Evolutionary conservation across 2,113 vertebrate genomes (phyloP).

Genomic region (Orcinus orca): DNA sequence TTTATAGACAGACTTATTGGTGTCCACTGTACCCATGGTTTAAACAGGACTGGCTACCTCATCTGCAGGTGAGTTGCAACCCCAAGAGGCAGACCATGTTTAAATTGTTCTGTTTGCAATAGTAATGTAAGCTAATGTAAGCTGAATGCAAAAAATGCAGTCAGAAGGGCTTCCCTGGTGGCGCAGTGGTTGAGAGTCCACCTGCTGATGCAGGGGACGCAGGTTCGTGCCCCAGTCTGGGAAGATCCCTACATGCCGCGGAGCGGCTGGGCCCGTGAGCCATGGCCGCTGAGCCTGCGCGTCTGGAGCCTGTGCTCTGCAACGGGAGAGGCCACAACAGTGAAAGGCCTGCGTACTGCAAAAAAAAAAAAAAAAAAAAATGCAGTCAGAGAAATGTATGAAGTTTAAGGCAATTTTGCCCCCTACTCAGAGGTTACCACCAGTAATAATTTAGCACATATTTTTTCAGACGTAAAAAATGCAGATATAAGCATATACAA

Average conservation of each 20-base stretch:
- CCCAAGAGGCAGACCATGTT: not conserved
- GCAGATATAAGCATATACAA: not conserved
- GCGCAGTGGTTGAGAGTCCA: too few species aligned
- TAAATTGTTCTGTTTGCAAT: not conserved
- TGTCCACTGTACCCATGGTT: conserved; percentile 95
- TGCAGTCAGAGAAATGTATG: not conserved
- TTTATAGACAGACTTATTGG: conserved; percentile 92
- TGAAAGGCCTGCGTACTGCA: too few species aligned
- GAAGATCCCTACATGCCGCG: too few species aligned
- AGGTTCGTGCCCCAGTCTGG: too few species aligned
- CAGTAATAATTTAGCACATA: not conserved
- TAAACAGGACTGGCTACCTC: conserved; percentile 95
- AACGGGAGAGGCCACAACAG: too few species aligned
- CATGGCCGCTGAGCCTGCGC: too few species aligned
- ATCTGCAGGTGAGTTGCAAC: conserved; percentile 89
- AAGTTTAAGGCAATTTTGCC: not conserved
- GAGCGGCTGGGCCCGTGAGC: too few species aligned
- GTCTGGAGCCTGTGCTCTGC: too few species aligned
- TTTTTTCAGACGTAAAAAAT: conserved; percentile 3
- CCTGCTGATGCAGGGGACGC: too few species aligned
- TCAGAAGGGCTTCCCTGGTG: not conserved
- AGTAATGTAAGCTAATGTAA: not conserved
- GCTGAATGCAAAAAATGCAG: not conserved
- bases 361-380: too few species aligned
- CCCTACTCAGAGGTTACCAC: not conserved